A percentile compares a stretch with the other conserved stretches of the same genome.
Conservation (phyloP, 2,888 invertebrate genomes). For the Polyploca ridens region DNA sequence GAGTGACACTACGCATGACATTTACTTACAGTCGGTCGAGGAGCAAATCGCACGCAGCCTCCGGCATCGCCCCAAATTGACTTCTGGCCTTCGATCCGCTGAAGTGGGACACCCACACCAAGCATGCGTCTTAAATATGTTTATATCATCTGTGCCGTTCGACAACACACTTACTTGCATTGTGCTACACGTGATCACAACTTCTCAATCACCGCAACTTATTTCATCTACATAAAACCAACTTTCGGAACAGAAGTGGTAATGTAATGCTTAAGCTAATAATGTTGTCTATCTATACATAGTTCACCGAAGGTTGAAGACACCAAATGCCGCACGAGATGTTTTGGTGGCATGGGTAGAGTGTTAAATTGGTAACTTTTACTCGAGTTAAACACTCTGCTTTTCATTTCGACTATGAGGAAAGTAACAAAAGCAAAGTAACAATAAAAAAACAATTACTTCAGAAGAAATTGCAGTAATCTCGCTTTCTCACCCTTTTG, state of each 20-base stretch:
- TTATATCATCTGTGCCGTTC: constrained; percentile 1
- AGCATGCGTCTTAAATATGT: constrained; percentile 46
- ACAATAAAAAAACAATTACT: too few species aligned
- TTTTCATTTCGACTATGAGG: too few species aligned
- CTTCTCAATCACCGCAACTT: constrained; percentile 24
- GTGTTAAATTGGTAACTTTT: too few species aligned
- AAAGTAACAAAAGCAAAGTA: too few species aligned
- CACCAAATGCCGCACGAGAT: too few species aligned
- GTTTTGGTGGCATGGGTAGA: too few species aligned
- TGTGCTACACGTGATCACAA: constrained; percentile 37
- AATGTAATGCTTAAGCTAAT: not conserved
- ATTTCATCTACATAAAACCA: not conserved
- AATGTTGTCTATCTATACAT: not conserved
- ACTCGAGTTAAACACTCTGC: too few species aligned
- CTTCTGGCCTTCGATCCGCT: constrained; percentile 66
- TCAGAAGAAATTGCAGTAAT: too few species aligned
- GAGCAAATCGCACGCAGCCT: constrained; percentile 58
- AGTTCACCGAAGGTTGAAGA: too few species aligned
- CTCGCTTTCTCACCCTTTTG: too few species aligned
- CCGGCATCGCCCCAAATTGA: constrained; percentile 68
- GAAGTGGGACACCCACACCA: constrained; percentile 61
- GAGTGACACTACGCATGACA: constrained; percentile 66
- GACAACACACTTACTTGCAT: constrained; percentile 28
- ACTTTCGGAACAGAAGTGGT: not conserved
- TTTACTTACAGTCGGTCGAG: constrained; percentile 52